Evolutionary conservation across 2,113 vertebrate genomes (phyloP).

Genomic region (Athene noctua): DNA sequence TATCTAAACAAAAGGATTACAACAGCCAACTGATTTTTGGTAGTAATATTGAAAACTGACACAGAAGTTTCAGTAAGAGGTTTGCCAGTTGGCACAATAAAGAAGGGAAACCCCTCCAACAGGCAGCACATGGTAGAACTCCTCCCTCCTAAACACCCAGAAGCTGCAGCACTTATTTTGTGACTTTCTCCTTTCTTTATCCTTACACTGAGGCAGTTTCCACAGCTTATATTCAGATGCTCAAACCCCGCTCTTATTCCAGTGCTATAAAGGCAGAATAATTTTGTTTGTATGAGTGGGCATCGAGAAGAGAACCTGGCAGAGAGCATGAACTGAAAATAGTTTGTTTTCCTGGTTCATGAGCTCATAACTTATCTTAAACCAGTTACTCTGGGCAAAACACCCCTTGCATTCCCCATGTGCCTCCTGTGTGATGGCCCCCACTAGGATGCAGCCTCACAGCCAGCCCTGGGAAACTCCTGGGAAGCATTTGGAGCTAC

Average conservation of each 20-base stretch:
- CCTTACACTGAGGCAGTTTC: not conserved
- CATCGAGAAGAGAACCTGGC: not conserved
- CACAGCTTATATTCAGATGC: not conserved
- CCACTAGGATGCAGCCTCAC: constrained; percentile 25
- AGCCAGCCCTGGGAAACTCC: constrained; percentile 42
- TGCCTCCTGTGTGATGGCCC: not conserved
- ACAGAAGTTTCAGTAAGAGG: not conserved
- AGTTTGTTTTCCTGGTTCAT: constrained; percentile 45
- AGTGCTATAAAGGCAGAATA: not conserved
- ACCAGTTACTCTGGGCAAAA: constrained; percentile 41
- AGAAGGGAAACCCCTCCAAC: constrained; percentile 34
- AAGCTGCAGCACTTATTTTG: not conserved
- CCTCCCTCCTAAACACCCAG: not conserved
- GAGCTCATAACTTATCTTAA: constrained; percentile 57
- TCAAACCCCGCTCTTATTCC: not conserved
- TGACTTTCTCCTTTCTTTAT: not conserved
- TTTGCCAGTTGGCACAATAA: constrained; percentile 35
- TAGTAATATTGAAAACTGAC: not conserved
- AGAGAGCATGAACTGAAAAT: constrained; percentile 35
- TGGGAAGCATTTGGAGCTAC: constrained; percentile 43
- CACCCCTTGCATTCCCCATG: not conserved
- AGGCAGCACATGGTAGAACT: not conserved
- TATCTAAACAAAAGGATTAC: constrained; percentile 39
- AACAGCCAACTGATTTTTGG: constrained; percentile 30
- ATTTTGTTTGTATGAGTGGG: not conserved